Evolutionary conservation across 2,113 vertebrate genomes (phyloP).

Genomic region (Megalops atlanticus): DNA sequence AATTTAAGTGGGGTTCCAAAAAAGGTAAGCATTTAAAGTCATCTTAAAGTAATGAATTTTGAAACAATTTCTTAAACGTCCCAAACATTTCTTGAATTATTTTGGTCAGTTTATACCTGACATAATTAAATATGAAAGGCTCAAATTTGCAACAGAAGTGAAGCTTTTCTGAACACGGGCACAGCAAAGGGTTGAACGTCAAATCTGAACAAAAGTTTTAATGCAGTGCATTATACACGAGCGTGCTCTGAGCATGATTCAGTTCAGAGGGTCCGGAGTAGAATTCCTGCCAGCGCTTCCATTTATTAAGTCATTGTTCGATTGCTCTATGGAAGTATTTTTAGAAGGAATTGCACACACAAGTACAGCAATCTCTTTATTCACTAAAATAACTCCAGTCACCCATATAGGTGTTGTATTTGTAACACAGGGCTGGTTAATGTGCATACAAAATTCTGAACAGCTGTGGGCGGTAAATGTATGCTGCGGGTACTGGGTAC

Average conservation of each 20-base stretch:
- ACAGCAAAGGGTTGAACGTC: too few species aligned
- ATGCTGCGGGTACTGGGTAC: background rate
- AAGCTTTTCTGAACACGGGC: background rate
- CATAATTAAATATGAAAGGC: too few species aligned
- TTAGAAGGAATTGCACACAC: too few species aligned
- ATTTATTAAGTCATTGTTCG: background rate
- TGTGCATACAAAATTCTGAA: background rate
- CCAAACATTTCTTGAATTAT: background rate
- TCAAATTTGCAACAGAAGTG: too few species aligned
- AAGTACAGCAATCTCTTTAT: too few species aligned
- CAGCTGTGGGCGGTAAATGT: background rate
- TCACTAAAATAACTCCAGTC: too few species aligned
- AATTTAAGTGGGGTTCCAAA: background rate
- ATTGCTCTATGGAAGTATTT: background rate
- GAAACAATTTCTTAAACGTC: too few species aligned
- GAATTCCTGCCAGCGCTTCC: background rate
- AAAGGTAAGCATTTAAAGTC: background rate
- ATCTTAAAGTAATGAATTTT: background rate
- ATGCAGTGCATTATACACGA: background rate
- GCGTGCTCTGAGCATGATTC: background rate
- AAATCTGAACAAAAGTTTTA: background rate
- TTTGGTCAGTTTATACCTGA: background rate
- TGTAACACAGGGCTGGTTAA: background rate
- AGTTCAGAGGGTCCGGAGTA: background rate
- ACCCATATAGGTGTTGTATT: background rate